These are phyloP conservation scores for Gambelia wislizenii DNA, from an alignment of 2,797 vertebrate genomes.

Conservation along the genomic window DNA sequence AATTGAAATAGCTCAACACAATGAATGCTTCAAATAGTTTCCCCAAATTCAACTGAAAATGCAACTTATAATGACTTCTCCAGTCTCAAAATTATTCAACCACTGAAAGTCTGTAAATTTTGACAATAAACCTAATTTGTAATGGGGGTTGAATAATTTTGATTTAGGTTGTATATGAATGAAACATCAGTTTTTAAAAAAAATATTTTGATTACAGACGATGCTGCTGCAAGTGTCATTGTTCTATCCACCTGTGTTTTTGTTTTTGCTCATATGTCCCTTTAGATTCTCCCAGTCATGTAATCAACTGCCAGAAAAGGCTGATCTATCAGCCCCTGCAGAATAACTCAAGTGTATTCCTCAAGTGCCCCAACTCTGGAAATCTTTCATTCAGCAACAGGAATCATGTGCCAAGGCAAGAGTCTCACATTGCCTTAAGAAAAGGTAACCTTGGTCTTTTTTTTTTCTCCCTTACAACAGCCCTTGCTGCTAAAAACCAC, in stretches of 20 bases:
- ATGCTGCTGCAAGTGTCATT: not conserved
- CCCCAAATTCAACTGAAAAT: too few relatives aligned
- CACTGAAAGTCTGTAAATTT: too few relatives aligned
- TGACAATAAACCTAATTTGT: too few relatives aligned
- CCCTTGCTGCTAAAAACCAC: not conserved
- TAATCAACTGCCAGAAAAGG: conserved; percentile 75
- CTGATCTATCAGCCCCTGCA: conserved; percentile 78
- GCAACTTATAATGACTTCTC: too few relatives aligned
- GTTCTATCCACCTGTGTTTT: not conserved
- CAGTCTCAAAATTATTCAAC: too few relatives aligned
- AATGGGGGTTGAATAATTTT: too few relatives aligned
- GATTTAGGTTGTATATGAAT: too few relatives aligned
- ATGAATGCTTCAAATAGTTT: too few relatives aligned
- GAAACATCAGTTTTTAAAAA: not conserved
- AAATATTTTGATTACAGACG: not conserved
- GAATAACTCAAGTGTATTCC: conserved; percentile 75
- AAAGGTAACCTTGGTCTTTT: conserved; percentile 58
- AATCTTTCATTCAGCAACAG: conserved; percentile 21
- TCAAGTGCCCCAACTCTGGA: conserved; percentile 65
- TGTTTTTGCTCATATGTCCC: conserved; percentile 33
- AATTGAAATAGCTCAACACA: too few relatives aligned
- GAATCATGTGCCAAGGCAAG: conserved; percentile 34
- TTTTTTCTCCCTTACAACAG: not conserved
- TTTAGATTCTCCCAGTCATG: conserved; percentile 86
- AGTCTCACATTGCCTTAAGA: conserved; percentile 52